A percentile compares a stretch with the other conserved stretches of the same genome.
Evolutionary conservation across 2,113 vertebrate species (phyloP).

Genomic region (Patagioenas fasciata): DNA sequence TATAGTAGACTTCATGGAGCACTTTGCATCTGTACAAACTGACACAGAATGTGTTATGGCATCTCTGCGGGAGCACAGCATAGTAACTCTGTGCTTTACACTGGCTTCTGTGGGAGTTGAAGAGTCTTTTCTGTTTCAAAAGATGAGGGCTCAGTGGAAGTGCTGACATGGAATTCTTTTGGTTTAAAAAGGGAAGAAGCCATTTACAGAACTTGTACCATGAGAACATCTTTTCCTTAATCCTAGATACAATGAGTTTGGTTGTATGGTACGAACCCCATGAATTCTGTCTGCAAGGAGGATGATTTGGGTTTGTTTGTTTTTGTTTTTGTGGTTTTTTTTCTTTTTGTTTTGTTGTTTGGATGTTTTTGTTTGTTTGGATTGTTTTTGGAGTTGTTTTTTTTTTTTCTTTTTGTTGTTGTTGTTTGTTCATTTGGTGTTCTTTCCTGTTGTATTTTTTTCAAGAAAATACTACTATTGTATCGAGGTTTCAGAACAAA

Average conservation of each 20-base stretch:
- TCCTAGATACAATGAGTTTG: not conserved
- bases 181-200: no score
- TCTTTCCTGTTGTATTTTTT: no score
- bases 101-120: not conserved
- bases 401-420: no score
- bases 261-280: not conserved
- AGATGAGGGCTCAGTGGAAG: not conserved
- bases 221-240: no score
- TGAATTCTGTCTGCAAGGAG: not conserved
- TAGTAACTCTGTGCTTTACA: not conserved
- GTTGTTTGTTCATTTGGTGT: no score
- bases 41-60: not conserved
- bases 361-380: no score
- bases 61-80: fast-evolving
- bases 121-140: not conserved
- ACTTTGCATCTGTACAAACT: not conserved
- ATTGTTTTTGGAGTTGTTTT: no score
- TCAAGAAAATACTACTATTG: not conserved
- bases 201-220: no score
- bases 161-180: not conserved
- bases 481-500: not conserved
- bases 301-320: not conserved
- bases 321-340: not conserved
- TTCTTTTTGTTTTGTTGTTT: not conserved
- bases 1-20: not conserved